A percentile compares a stretch with the other conserved stretches of the same genome.
These are phyloP conservation scores for Vipera latastei DNA, from an alignment of 2,797 vertebrate genomes.

Conservation along the genomic window DNA sequence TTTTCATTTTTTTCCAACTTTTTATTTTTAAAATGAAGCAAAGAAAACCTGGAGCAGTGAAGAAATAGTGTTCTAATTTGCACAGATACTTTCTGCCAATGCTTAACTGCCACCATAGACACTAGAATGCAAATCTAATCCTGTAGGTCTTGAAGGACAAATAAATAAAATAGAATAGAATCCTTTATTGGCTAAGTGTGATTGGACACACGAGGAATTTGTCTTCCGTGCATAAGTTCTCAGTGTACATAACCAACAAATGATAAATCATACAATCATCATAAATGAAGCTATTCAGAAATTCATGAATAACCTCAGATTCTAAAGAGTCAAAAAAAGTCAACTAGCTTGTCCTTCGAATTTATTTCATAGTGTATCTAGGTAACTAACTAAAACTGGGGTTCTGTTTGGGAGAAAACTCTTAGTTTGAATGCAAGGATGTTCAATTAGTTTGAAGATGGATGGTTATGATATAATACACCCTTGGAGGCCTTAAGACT, in stretches of 20 bases:
- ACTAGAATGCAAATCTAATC: neutral
- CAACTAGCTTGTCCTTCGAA: neutral
- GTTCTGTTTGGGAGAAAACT: neutral
- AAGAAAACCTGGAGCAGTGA: neutral
- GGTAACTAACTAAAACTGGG: neutral
- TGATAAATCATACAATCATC: no score
- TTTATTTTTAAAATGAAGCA: neutral
- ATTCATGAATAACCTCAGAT: neutral
- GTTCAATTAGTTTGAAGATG: neutral
- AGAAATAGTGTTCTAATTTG: neutral
- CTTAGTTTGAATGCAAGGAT: neutral
- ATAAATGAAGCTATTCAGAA: neutral
- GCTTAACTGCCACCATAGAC: neutral
- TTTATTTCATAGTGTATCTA: neutral
- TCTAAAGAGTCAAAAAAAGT: neutral
- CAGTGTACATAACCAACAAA: no score
- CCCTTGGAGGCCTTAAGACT: neutral
- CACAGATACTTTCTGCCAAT: neutral
- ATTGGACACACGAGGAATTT: no score
- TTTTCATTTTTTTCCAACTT: neutral
- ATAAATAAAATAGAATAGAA: neutral
- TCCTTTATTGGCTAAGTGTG: no score
- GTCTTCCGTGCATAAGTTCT: no score
- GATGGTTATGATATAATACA: neutral
- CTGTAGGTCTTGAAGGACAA: neutral